Base-by-base conservation (phyloP, 2,797 vertebrate species). In the Lithobates sylvaticus region DNA sequence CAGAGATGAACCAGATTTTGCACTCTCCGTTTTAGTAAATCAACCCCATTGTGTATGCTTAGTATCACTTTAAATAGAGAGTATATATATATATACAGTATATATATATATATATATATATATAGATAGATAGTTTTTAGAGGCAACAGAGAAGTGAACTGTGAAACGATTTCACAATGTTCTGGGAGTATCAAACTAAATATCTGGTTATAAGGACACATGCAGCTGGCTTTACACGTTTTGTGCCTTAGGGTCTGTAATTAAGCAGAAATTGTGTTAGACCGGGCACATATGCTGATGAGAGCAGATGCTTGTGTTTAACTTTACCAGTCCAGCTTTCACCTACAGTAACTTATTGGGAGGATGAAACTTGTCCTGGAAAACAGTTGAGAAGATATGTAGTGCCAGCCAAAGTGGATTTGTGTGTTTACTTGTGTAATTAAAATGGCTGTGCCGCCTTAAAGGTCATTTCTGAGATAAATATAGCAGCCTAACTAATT, bases 391-490 rank as follows among this genome's bases (percentile, higher is more conserved):
- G 67, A 84, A 65, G 65, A 50, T n/a, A 29, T 44, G 70, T 34
- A 36, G n/a, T 3, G 29, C 47, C 58, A 71, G 76, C 69, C 76
- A 70, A 36, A 84, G 64, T 78, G 75, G 47, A 70, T 84, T 71
- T 84, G 76, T 78, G 50, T 84, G 67, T 77, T 78, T 84, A 78
- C 68, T 84, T 23, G 54, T 42, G 76, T 73, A 64, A 84, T 84
- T 84, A 84, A 84, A 73, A 36, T 77, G 68, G 83, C 69, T 61
- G 36, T 61, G 69, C 47, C 67, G 73, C 79, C 15, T 81, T 81
- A 81, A 72, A 81, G 79, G 69, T 81, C 69, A 81, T 50, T 72
- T 73, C 27, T 81, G 50, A 73, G 69, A 72, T 81, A 81, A 39
- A 72, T 81, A 61, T 81, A 81, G 32, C 47, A 73, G 34, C 79